phyloP scores from a whole-genome alignment of 1,140 invertebrate genomes.

The Sycobia sp. region DNA sequence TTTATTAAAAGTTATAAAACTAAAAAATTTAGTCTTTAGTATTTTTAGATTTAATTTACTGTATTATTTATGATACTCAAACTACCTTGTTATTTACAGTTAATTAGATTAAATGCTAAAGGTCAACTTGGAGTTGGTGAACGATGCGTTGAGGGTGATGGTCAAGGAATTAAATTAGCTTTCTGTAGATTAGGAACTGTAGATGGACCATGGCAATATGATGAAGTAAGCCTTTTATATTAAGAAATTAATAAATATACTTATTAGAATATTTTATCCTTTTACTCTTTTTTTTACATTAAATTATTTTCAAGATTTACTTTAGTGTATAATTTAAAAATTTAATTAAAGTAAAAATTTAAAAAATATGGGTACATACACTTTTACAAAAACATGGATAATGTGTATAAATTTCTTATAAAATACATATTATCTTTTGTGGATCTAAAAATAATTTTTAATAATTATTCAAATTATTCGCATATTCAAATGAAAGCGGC shows the following conservation, averaged over 20 bases:
- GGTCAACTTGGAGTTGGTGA: constrained; percentile 96
- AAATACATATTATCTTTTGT: too few species aligned
- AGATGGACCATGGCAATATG: constrained; percentile 90
- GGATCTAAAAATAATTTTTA: too few species aligned
- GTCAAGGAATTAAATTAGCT: constrained; percentile 82
- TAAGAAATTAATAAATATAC: too few species aligned
- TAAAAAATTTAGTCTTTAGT: neutral
- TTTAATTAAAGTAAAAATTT: too few species aligned
- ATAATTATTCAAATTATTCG: too few species aligned
- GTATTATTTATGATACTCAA: constrained; percentile 18
- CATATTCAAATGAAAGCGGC: too few species aligned
- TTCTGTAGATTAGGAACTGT: constrained; percentile 90
- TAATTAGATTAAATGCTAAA: constrained; percentile 89
- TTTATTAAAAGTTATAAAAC: neutral
- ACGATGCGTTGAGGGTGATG: constrained; percentile 89
- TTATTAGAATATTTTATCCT: too few species aligned
- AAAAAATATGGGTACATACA: too few species aligned
- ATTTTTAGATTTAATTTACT: neutral
- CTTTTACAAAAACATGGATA: too few species aligned
- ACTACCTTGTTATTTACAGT: constrained; percentile 62
- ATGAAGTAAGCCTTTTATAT: constrained; percentile 72
- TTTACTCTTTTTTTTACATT: too few species aligned
- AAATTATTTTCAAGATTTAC: too few species aligned
- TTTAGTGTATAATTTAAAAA: neutral
- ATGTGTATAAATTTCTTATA: too few species aligned